phyloP scores from a whole-genome alignment of 2,113 vertebrate genomes.

The Menidia beryllina region DNA sequence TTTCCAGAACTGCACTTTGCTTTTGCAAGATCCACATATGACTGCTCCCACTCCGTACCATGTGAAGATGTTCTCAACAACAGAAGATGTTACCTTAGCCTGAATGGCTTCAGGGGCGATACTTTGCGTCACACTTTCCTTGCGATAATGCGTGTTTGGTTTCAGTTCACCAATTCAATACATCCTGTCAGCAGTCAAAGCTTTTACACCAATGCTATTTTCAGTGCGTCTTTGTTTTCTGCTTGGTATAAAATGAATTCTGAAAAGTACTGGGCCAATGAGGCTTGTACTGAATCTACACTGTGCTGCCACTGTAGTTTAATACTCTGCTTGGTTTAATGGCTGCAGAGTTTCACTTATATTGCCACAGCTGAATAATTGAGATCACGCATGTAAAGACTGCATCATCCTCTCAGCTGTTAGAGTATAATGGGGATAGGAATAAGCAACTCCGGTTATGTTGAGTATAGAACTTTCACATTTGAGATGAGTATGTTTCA shows the following conservation, averaged over 20 bases:
- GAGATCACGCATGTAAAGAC: slow-evolving; percentile 5
- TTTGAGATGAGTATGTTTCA: background rate
- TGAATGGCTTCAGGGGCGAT: background rate
- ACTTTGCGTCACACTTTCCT: background rate
- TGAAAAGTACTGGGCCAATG: background rate
- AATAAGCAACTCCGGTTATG: background rate
- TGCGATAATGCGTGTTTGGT: slow-evolving; percentile 22
- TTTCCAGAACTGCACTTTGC: too few relatives aligned
- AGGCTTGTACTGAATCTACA: slow-evolving; percentile 5
- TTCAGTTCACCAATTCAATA: slow-evolving; percentile 1
- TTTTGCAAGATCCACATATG: background rate
- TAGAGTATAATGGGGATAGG: background rate
- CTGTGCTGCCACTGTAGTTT: slow-evolving; percentile 21
- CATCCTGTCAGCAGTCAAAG: slow-evolving; percentile 16
- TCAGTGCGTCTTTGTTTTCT: slow-evolving; percentile 1
- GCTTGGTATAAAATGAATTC: background rate
- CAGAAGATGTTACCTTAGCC: slow-evolving; percentile 8
- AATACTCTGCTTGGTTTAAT: slow-evolving; percentile 4
- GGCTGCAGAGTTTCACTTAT: slow-evolving; percentile 27
- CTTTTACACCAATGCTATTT: slow-evolving; percentile 19
- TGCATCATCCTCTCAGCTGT: slow-evolving; percentile 1
- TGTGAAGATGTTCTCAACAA: background rate
- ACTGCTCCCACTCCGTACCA: background rate
- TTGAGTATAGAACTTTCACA: background rate
- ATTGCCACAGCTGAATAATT: background rate